phyloP scores from a whole-genome alignment of 1,140 invertebrate species.

The Drosophila nebulosa region DNA sequence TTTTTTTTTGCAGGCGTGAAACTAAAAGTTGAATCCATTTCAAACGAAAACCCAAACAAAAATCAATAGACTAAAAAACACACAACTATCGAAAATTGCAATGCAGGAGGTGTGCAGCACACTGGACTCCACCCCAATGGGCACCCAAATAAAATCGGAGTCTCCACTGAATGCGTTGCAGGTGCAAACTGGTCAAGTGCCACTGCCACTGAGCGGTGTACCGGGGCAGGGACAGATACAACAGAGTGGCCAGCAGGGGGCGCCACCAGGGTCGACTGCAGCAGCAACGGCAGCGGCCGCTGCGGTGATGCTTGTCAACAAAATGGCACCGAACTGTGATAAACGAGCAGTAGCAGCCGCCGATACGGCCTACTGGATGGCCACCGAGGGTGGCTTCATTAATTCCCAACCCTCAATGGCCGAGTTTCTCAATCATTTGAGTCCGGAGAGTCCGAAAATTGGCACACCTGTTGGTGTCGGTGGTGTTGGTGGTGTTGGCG shows the following conservation, averaged over 20 bases:
- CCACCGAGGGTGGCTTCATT: constrained; percentile 92
- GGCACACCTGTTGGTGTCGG: constrained; percentile 73
- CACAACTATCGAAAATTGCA: constrained; percentile 17
- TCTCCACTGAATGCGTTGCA: constrained; percentile 74
- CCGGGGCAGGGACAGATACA: constrained; percentile 30
- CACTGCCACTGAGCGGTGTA: constrained; percentile 32
- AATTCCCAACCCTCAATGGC: constrained; percentile 96
- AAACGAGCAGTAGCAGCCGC: constrained; percentile 55
- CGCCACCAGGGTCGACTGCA: constrained; percentile 38
- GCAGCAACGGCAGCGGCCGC: constrained; percentile 1
- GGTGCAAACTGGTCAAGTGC: constrained; percentile 65
- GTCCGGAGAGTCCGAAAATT: constrained; percentile 83
- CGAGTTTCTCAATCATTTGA: constrained; percentile 91
- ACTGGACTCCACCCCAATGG: constrained; percentile 72
- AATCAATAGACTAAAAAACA: constrained; percentile 15
- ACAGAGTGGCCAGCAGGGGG: constrained; percentile 46
- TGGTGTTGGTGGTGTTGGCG: constrained; percentile 81
- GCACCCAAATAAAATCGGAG: constrained; percentile 79
- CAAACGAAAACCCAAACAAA: background rate
- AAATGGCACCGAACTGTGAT: constrained; percentile 81
- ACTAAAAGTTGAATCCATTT: background rate
- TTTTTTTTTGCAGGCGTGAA: constrained; percentile 28
- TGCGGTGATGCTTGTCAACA: constrained; percentile 72
- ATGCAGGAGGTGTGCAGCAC: constrained; percentile 81
- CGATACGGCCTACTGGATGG: constrained; percentile 76